Percentiles rank a stretch among this genome's conserved stretches.
These are phyloP conservation scores for Micrastur ruficollis DNA, from an alignment of 2,797 vertebrate genomes.

Conservation along the genomic window DNA sequence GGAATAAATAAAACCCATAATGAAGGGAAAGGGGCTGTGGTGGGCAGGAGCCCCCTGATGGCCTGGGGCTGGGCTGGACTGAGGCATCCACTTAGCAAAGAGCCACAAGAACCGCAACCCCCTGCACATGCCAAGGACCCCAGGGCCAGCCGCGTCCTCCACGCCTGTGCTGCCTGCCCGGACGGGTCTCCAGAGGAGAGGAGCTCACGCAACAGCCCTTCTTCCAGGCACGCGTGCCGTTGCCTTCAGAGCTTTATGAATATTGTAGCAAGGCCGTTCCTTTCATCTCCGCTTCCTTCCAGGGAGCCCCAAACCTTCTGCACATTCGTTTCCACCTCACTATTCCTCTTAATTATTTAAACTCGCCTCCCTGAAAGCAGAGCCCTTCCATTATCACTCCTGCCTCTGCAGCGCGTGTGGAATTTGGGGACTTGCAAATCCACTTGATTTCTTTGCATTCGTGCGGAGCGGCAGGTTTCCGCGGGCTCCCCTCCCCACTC, in stretches of 20 bases:
- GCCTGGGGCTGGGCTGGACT: neutral
- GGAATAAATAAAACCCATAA: neutral
- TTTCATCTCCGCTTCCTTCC: slow-evolving; percentile 46
- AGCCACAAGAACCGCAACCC: neutral
- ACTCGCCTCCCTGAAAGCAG: neutral
- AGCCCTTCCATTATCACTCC: slow-evolving; percentile 23
- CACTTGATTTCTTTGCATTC: neutral
- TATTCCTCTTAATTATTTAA: slow-evolving; percentile 59
- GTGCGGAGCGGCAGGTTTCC: neutral
- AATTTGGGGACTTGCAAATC: slow-evolving; percentile 31
- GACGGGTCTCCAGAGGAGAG: neutral
- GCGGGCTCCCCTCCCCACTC: neutral
- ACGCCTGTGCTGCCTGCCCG: rapidly evolving
- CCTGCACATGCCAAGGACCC: rapidly evolving
- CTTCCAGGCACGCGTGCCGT: neutral
- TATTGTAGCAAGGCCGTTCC: slow-evolving; percentile 34
- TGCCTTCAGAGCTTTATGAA: slow-evolving; percentile 54
- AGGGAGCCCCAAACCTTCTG: slow-evolving; percentile 50
- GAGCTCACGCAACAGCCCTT: neutral
- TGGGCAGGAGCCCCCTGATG: rapidly evolving
- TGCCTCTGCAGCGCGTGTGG: neutral
- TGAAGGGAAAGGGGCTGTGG: neutral
- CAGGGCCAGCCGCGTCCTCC: rapidly evolving
- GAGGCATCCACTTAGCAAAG: neutral
- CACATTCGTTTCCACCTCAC: slow-evolving; percentile 45